phyloP scores from a whole-genome alignment of 2,113 vertebrate species.

The Australoheros scitulus region DNA sequence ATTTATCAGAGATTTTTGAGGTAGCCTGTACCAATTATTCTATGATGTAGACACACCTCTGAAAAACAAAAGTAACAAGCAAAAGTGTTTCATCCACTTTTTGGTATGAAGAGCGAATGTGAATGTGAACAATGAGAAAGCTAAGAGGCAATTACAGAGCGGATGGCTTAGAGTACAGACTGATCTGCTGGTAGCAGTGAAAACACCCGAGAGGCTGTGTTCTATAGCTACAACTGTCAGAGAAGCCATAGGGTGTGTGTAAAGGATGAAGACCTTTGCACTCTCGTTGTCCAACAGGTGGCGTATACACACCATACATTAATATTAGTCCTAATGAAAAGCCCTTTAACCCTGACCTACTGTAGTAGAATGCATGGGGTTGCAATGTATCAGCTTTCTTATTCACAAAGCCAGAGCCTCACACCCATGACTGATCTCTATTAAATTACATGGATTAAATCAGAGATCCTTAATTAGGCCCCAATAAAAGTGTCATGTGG shows the following conservation, averaged over 20 bases:
- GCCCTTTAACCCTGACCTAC: slow-evolving; percentile 37
- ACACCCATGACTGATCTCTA: slow-evolving; percentile 72
- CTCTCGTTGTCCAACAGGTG: slow-evolving; percentile 28
- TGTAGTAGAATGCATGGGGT: slow-evolving; percentile 24
- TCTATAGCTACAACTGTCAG: slow-evolving; percentile 28
- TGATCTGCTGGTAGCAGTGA: slow-evolving; percentile 33
- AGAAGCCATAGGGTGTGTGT: background rate
- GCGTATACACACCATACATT: slow-evolving; percentile 34
- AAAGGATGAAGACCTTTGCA: background rate
- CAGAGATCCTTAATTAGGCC: slow-evolving; percentile 83
- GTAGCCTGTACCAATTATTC: slow-evolving; percentile 47
- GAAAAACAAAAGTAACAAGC: slow-evolving; percentile 60
- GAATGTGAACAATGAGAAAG: slow-evolving; percentile 59
- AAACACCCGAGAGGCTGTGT: slow-evolving; percentile 38
- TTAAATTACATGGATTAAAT: slow-evolving; percentile 82
- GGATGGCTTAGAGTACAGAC: slow-evolving; percentile 23
- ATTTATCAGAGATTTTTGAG: no score
- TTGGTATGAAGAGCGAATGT: slow-evolving; percentile 49
- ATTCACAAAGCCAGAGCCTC: slow-evolving; percentile 50
- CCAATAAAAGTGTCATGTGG: slow-evolving; percentile 77
- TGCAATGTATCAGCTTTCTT: slow-evolving; percentile 51
- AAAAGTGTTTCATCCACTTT: slow-evolving; percentile 53
- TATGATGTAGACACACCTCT: slow-evolving; percentile 50
- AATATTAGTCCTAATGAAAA: slow-evolving; percentile 3
- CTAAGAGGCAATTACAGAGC: slow-evolving; percentile 65